A percentile compares a stretch with the other conserved stretches of the same genome.
These are phyloP conservation scores for Morpho helenor DNA, from an alignment of 2,888 invertebrate genomes.

Conservation along the genomic window DNA sequence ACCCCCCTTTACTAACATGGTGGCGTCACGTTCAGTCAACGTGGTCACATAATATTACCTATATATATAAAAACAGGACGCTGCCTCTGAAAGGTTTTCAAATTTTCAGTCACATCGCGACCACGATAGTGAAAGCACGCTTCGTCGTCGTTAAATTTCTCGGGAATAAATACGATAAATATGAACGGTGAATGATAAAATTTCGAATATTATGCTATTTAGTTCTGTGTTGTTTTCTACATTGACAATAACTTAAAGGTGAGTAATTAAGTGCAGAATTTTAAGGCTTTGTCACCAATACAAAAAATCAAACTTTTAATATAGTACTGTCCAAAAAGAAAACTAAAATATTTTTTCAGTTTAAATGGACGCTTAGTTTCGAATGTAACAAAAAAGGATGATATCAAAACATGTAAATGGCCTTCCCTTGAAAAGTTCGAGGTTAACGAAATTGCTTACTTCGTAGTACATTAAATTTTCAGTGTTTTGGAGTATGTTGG, in stretches of 20 bases:
- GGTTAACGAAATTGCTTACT: not conserved
- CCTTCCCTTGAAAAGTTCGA: constrained; percentile 1
- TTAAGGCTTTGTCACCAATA: not conserved
- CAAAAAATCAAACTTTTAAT: not conserved
- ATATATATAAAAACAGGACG: not conserved
- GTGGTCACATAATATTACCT: not conserved
- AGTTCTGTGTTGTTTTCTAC: constrained; percentile 12
- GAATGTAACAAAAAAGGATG: not conserved
- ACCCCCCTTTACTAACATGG: too few species aligned
- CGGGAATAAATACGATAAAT: constrained; percentile 19
- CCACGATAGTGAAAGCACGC: constrained; percentile 25
- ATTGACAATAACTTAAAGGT: constrained; percentile 22
- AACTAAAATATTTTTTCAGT: too few species aligned
- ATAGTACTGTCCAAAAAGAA: too few species aligned
- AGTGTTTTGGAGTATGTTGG: not conserved
- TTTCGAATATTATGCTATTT: constrained; percentile 25
- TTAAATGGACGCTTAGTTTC: not conserved
- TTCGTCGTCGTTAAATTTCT: constrained; percentile 4
- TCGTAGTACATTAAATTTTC: constrained; percentile 5
- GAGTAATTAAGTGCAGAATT: constrained; percentile 8
- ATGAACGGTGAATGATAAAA: constrained; percentile 21
- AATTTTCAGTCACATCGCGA: constrained; percentile 28
- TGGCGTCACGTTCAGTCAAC: not conserved
- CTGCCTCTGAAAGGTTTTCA: constrained; percentile 9
- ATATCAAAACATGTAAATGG: not conserved